These are phyloP conservation scores for Bungarus multicinctus DNA, from an alignment of 2,113 vertebrate genomes.

Conservation along the genomic window DNA sequence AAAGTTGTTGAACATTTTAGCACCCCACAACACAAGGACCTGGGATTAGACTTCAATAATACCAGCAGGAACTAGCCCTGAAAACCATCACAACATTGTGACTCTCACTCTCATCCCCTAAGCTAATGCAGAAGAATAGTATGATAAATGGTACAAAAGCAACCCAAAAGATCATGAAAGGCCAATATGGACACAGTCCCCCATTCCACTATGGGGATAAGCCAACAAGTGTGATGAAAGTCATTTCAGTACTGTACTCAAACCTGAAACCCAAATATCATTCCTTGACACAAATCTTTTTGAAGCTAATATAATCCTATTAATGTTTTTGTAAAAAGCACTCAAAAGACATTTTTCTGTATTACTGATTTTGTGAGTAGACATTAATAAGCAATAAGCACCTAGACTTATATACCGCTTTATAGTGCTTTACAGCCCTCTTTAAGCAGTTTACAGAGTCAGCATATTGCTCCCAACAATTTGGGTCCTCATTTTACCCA, in stretches of 20 bases:
- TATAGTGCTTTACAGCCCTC: too few relatives aligned
- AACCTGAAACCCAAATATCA: not conserved
- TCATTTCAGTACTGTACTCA: not conserved
- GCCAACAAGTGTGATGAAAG: not conserved
- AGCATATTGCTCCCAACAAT: too few relatives aligned
- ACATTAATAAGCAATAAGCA: not conserved
- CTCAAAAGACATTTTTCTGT: not conserved
- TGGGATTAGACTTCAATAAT: not conserved
- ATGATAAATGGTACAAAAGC: not conserved
- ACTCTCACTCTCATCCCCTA: not conserved
- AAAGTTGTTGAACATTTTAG: not conserved
- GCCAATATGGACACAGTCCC: not conserved
- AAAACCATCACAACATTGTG: not conserved
- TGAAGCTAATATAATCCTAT: not conserved
- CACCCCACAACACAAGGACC: not conserved
- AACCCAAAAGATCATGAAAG: not conserved
- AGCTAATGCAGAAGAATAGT: not conserved
- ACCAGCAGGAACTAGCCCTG: not conserved
- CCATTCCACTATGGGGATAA: not conserved
- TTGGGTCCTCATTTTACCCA: too few relatives aligned
- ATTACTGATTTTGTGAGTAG: not conserved
- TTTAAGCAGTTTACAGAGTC: too few relatives aligned
- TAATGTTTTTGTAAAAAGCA: not conserved
- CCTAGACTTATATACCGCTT: too few relatives aligned
- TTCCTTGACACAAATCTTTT: not conserved